Evolutionary conservation across 2,797 vertebrate genomes (phyloP).

Genomic region (Alosa sapidissima): DNA sequence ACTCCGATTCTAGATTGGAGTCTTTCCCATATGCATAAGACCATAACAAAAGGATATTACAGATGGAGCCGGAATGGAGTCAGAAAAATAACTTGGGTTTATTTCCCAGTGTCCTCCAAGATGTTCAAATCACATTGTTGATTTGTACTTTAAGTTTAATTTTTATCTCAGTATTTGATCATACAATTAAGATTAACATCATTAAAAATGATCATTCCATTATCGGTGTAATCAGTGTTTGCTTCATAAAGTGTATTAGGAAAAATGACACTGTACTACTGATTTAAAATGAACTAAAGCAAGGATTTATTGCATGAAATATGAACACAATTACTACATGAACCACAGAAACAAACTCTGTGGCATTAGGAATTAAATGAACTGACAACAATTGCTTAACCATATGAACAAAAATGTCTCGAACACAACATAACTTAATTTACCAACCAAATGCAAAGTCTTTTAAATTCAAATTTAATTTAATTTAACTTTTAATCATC

Average conservation of each 20-base stretch:
- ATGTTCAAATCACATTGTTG: slow-evolving; percentile 13
- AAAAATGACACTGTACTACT: neutral
- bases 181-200: neutral
- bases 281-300: neutral
- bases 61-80: too few relatives aligned
- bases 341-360: neutral
- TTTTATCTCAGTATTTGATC: neutral
- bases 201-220: slow-evolving; percentile 18
- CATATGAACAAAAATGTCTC: neutral
- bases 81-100: too few relatives aligned
- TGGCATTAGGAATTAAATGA: neutral
- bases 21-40: neutral
- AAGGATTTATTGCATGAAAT: slow-evolving; percentile 5
- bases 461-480: neutral
- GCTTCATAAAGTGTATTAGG: neutral
- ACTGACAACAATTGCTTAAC: neutral
- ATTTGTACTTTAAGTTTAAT: neutral
- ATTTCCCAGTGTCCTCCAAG: neutral
- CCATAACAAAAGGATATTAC: neutral
- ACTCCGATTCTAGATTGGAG: neutral
- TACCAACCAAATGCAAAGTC: neutral
- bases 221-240: neutral
- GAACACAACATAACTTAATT: neutral
- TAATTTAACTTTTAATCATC: neutral
- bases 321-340: neutral